Conservation (phyloP, 2,797 vertebrate species). For the Halcyon smyrnensis region DNA sequence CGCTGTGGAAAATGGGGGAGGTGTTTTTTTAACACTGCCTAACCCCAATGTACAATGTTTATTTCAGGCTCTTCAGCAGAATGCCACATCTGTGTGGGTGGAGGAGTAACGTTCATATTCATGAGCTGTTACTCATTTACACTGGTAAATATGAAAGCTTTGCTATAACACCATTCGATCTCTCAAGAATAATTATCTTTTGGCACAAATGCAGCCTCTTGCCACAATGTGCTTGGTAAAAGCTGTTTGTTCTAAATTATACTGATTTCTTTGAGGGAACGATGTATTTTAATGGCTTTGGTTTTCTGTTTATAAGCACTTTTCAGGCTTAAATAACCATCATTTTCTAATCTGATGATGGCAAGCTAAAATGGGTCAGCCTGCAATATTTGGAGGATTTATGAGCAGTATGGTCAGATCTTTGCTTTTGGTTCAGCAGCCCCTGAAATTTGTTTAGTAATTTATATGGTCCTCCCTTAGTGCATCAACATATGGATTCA, state of each 20-base stretch:
- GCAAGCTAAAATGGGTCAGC: not conserved
- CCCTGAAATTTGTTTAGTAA: not conserved
- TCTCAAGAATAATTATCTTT: not conserved
- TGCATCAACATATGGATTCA: not conserved
- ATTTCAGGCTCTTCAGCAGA: conserved; percentile 25
- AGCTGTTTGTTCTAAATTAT: not conserved
- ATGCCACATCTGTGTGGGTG: not conserved
- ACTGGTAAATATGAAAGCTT: conserved; percentile 13
- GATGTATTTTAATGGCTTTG: not conserved
- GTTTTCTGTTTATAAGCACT: not conserved
- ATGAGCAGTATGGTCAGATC: not conserved
- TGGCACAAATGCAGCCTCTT: not conserved
- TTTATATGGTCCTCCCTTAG: not conserved
- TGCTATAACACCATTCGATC: not conserved
- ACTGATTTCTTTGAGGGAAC: not conserved
- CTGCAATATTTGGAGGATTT: not conserved
- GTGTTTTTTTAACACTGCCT: not conserved
- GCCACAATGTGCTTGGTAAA: not conserved
- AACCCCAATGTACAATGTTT: not conserved
- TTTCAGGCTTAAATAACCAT: not conserved
- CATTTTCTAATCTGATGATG: not conserved
- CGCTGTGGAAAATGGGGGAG: not conserved
- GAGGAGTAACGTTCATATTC: conserved; percentile 34
- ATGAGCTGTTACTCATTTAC: conserved; percentile 67
- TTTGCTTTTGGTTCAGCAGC: not conserved